Evolutionary conservation across 2,797 vertebrate genomes (phyloP).

Genomic region (Hydrophis major): DNA sequence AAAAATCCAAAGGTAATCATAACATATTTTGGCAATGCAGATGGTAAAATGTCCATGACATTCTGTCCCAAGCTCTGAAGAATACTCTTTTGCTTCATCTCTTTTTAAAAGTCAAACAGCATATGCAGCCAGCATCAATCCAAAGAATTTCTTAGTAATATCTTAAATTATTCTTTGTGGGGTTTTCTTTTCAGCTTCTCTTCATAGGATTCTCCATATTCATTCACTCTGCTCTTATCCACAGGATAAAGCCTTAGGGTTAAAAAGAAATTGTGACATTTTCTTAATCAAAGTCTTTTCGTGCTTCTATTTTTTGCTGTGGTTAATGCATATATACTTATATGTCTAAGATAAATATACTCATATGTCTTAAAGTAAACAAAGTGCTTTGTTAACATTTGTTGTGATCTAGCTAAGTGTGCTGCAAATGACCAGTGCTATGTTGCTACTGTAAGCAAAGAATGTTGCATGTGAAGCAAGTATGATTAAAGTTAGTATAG

Average conservation of each 20-base stretch:
- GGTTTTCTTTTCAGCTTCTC: slow-evolving; percentile 81
- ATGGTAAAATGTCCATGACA: slow-evolving; percentile 55
- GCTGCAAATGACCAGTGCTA: neutral
- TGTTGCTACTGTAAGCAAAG: neutral
- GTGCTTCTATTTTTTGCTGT: neutral
- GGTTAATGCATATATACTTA: neutral
- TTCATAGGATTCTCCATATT: slow-evolving; percentile 83
- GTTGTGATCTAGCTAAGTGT: neutral
- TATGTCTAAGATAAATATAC: neutral
- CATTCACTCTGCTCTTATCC: slow-evolving; percentile 87
- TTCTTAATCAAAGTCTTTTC: neutral
- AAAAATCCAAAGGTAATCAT: slow-evolving; percentile 51
- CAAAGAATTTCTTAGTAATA: slow-evolving; percentile 40
- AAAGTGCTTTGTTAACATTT: neutral
- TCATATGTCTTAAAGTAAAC: neutral
- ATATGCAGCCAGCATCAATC: slow-evolving; percentile 46
- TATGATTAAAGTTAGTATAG: neutral
- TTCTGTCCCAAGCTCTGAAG: slow-evolving; percentile 59
- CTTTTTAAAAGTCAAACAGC: slow-evolving; percentile 56
- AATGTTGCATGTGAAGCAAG: neutral
- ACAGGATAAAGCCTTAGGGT: slow-evolving; percentile 80
- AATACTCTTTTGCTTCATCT: slow-evolving; percentile 66
- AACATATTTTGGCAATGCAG: slow-evolving; percentile 76
- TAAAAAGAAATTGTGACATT: slow-evolving; percentile 26
- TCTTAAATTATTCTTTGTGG: slow-evolving; percentile 74